Percentiles rank a stretch among this genome's conserved stretches.
phyloP scores from a whole-genome alignment of 2,113 vertebrate species.

The Mastomys coucha region DNA sequence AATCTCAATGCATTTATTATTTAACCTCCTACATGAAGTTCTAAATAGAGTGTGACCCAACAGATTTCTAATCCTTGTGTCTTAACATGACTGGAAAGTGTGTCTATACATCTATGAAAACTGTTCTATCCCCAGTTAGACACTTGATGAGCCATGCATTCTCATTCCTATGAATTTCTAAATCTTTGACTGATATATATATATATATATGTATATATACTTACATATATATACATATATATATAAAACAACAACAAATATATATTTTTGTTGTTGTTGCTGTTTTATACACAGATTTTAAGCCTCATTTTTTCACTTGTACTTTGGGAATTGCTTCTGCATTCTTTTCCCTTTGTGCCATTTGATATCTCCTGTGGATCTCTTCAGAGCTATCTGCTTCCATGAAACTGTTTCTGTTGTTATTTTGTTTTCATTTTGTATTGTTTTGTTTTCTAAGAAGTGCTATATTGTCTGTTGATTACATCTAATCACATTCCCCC shows the following conservation, averaged over 20 bases:
- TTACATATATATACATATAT: too few species aligned
- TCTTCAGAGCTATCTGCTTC: neutral
- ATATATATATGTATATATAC: too few species aligned
- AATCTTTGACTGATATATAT: neutral
- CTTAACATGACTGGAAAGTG: neutral
- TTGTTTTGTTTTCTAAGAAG: neutral
- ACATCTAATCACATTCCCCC: neutral
- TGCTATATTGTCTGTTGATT: neutral
- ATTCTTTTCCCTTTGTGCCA: neutral
- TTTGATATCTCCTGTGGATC: neutral
- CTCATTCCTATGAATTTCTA: neutral
- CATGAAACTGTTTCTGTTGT: neutral
- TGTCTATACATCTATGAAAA: neutral
- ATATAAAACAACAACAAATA: too few species aligned
- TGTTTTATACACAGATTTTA: neutral
- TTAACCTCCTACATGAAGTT: neutral
- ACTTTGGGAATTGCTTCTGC: neutral
- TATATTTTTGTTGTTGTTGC: too few species aligned
- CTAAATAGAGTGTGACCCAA: neutral
- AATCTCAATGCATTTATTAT: too few species aligned
- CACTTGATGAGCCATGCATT: too few species aligned
- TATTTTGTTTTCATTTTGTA: neutral
- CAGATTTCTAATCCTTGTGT: neutral
- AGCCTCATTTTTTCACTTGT: neutral
- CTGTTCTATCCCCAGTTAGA: fast-evolving